Conservation (phyloP, 2,797 vertebrate species). For the Gymnothorax javanicus region DNA sequence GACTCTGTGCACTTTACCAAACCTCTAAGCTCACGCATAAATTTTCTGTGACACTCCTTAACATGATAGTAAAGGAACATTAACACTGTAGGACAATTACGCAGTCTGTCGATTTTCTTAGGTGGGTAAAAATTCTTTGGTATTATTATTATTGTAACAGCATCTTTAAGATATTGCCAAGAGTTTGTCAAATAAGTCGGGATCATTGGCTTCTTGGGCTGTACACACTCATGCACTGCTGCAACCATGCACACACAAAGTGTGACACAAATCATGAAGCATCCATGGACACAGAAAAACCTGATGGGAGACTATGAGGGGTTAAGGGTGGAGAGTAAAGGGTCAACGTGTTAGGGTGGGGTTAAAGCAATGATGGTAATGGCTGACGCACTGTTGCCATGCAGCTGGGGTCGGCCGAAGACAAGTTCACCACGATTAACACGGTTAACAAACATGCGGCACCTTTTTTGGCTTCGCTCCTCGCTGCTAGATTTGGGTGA, state of each 20-base stretch:
- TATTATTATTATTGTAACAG: neutral
- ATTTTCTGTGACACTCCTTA: neutral
- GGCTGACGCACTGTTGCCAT: slow-evolving; percentile 60
- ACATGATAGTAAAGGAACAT: neutral
- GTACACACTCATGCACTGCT: too few relatives aligned
- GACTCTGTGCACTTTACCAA: neutral
- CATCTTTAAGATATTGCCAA: neutral
- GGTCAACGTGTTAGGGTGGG: neutral
- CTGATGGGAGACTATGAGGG: neutral
- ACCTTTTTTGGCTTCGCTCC: slow-evolving; percentile 97
- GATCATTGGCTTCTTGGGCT: neutral
- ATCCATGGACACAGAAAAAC: neutral
- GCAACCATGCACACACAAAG: neutral
- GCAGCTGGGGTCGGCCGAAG: slow-evolving; percentile 63
- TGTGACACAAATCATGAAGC: too few relatives aligned
- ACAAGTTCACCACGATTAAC: slow-evolving; percentile 58
- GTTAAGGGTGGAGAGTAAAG: neutral
- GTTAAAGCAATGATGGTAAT: slow-evolving; percentile 40
- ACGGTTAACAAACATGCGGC: slow-evolving; percentile 80
- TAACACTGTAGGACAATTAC: neutral
- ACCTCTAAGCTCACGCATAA: neutral
- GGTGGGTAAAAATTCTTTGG: neutral
- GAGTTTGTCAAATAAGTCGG: neutral
- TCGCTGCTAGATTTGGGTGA: slow-evolving; percentile 80
- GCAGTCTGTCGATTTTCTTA: neutral